Conservation (phyloP, 2,797 vertebrate genomes). For the Chloroceryle amazona region DNA sequence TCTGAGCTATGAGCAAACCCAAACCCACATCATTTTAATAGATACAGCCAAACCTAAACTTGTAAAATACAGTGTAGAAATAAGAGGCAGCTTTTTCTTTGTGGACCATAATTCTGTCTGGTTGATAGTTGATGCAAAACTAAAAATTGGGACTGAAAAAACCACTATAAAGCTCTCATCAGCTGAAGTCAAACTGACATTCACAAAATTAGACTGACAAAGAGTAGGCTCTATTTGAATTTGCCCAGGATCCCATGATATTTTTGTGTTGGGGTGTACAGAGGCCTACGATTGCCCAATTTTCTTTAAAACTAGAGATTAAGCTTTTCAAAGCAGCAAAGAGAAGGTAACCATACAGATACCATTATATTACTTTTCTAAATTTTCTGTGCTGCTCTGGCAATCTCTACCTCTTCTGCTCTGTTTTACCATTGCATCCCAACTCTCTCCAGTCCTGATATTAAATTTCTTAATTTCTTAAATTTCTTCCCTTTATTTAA, state of each 20-base stretch:
- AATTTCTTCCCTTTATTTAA: conserved; percentile 20
- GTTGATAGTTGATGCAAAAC: not conserved
- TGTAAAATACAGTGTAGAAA: conserved; percentile 11
- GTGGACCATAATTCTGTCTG: not conserved
- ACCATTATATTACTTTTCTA: not conserved
- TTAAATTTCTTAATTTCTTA: not conserved
- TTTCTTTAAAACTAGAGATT: not conserved
- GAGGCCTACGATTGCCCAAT: not conserved
- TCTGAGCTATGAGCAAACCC: conserved; percentile 67
- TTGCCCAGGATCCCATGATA: not conserved
- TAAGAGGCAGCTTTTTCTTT: not conserved
- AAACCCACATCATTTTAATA: conserved; percentile 44
- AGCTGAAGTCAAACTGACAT: not conserved
- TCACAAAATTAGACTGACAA: not conserved
- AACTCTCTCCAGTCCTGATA: not conserved
- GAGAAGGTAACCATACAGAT: not conserved
- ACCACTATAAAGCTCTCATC: not conserved
- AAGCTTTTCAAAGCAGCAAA: not conserved
- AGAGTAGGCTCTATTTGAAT: not conserved
- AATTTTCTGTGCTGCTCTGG: not conserved
- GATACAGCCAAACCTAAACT: conserved; percentile 35
- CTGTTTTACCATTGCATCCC: not conserved
- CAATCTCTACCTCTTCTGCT: not conserved
- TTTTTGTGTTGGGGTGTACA: not conserved
- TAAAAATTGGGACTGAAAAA: not conserved